phyloP scores from a whole-genome alignment of 2,888 invertebrate genomes.

The Drosophila engyochracea region DNA sequence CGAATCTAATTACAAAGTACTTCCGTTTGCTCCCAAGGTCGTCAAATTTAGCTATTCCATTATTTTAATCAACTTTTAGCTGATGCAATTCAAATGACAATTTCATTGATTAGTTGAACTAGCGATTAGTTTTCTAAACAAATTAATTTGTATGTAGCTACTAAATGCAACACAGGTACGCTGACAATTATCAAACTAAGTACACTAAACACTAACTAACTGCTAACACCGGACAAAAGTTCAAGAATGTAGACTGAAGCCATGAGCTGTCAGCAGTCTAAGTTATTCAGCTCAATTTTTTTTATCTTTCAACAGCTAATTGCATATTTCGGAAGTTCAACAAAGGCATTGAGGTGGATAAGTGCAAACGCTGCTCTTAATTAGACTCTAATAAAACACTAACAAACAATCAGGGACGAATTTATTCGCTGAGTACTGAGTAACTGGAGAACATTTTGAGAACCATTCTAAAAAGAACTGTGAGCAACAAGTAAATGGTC shows the following conservation, averaged over 20 bases:
- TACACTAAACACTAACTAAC: conserved; percentile 13
- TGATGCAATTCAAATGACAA: conserved; percentile 76
- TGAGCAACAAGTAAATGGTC: conserved; percentile 10
- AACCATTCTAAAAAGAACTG: conserved; percentile 19
- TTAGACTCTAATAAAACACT: conserved; percentile 48
- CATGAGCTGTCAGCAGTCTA: conserved; percentile 47
- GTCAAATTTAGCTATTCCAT: conserved; percentile 40
- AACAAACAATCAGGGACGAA: not conserved
- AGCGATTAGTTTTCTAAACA: conserved; percentile 22
- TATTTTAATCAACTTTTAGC: conserved; percentile 49
- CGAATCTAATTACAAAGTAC: conserved; percentile 4
- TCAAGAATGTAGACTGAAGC: conserved; percentile 46
- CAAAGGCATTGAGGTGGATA: conserved; percentile 45
- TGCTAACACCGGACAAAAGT: conserved; percentile 40
- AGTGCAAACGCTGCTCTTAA: conserved; percentile 59
- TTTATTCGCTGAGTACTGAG: conserved; percentile 12
- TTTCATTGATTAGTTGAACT: conserved; percentile 50
- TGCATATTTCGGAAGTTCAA: conserved; percentile 70
- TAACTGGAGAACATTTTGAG: conserved; percentile 42
- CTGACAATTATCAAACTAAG: conserved; percentile 39
- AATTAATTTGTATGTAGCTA: conserved; percentile 21
- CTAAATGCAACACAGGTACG: conserved; percentile 18
- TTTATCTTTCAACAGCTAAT: conserved; percentile 46
- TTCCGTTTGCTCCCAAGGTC: conserved; percentile 25
- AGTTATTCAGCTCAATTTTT: conserved; percentile 46